Evolutionary conservation across 2,113 vertebrate genomes (phyloP), one percentile per base, ranked within the genome.

Genomic region (Pedetes capensis): DNA sequence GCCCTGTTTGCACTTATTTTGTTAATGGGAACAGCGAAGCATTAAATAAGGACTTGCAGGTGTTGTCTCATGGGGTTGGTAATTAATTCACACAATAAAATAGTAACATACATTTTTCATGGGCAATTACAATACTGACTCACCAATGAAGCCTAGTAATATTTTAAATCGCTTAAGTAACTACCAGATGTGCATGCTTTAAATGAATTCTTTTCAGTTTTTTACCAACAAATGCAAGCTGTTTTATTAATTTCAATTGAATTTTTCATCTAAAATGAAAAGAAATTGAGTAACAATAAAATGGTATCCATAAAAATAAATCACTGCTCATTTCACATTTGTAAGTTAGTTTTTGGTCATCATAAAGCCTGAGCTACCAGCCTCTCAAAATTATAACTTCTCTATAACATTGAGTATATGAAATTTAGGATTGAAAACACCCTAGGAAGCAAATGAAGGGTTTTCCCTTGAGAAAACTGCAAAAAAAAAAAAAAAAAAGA

Each of bases 11-110:
- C 25, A 68, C 61, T 57, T 72, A 57, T 69, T 44, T 75, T 94
- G 53, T 53, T 93, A 88, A 84, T 68, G 37, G n/a, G 27, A 85
- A 85, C 47, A 92, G 22, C 94, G 37, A 72, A 87, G 9, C 55
- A 69, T 85, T 94, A 94, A 93, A 88, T 95, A 95, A 91, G 37
- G 23, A 61, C 87, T 68, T 44, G 32, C 80, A 95, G 80, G 88
- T 96, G 87, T 91, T 93, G 47, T 94, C 89, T 95, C 86, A 72
- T 37, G 86, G 86, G 89, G 55, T 55, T 91, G 42, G 61, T 91
- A 88, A 93, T 96, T 96, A 93, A 81, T 81, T 88, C 82, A 93
- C 68, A 78, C 72, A 91, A 61, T 85, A 95, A 94, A 94, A 34
- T 22, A 55, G 42, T 83, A 72, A 76, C 55, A 78, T 94, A 81